Conservation (phyloP, 2,113 vertebrate genomes). For the Corythoichthys intestinalis region DNA sequence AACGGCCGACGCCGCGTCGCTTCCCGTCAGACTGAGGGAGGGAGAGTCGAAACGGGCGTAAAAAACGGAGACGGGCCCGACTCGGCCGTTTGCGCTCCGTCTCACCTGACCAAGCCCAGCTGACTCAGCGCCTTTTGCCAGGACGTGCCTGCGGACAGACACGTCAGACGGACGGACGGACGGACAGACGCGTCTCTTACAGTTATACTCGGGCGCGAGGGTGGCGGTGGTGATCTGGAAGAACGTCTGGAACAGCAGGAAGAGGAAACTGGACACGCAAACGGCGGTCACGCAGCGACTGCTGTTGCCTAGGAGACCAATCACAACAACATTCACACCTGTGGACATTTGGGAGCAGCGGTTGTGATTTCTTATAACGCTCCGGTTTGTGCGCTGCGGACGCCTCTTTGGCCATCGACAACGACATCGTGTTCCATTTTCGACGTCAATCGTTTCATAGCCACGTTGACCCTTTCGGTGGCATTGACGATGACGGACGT, state of each 20-base stretch:
- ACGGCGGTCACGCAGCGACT: slow-evolving; percentile 82
- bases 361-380: no score
- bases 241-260: slow-evolving; percentile 86
- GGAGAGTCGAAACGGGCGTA: not conserved
- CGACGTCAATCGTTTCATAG: no score
- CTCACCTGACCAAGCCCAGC: slow-evolving; percentile 55
- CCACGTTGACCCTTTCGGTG: no score
- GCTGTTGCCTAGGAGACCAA: slow-evolving; percentile 77
- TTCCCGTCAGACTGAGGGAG: slow-evolving; percentile 41
- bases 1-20: slow-evolving; percentile 41
- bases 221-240: slow-evolving; percentile 77
- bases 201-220: slow-evolving; percentile 81
- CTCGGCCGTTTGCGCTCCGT: slow-evolving; percentile 8
- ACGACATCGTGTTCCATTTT: no score
- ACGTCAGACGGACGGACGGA: not conserved
- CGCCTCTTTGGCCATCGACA: no score
- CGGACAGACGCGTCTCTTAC: slow-evolving; percentile 68
- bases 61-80: not conserved
- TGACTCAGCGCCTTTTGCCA: slow-evolving; percentile 50
- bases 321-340: not conserved
- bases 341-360: not conserved
- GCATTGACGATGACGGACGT: no score
- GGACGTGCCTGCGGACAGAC: slow-evolving; percentile 32
- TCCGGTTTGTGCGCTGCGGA: no score
- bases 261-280: slow-evolving; percentile 85